Percentiles rank a stretch among this genome's conserved stretches.
Conservation (phyloP, 2,888 invertebrate genomes). For the Caenorhabditis doughertyi region DNA sequence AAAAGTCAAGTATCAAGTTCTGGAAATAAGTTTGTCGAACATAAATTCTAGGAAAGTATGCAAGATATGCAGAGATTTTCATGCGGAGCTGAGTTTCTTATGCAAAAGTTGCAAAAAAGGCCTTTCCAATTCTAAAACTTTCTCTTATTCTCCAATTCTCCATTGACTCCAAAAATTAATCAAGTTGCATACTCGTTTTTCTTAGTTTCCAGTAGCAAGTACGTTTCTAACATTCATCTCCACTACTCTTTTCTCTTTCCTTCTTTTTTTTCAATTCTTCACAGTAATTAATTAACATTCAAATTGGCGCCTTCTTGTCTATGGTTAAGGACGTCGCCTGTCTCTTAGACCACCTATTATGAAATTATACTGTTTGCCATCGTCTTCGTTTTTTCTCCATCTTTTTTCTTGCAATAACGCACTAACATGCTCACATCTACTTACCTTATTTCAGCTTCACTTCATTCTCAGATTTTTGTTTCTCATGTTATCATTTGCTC, state of each 20-base stretch:
- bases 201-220: too few species aligned
- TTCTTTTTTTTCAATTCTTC: not conserved
- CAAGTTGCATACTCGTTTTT: too few species aligned
- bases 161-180: too few species aligned
- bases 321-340: not conserved
- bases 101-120: too few species aligned
- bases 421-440: not conserved
- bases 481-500: not conserved
- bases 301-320: conserved; percentile 23
- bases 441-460: conserved; percentile 1
- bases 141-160: too few species aligned
- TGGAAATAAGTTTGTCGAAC: too few species aligned
- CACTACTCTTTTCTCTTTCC: not conserved
- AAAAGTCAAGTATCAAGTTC: too few species aligned
- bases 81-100: too few species aligned
- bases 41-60: too few species aligned
- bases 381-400: not conserved
- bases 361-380: not conserved
- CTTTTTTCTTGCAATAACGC: not conserved
- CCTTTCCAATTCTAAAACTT: too few species aligned
- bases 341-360: conserved; percentile 17
- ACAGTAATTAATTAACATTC: not conserved
- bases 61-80: too few species aligned
- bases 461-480: not conserved
- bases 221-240: too few species aligned